Evolutionary conservation across 1,140 invertebrate species (phyloP).

Genomic region (Dreissena polymorpha): DNA sequence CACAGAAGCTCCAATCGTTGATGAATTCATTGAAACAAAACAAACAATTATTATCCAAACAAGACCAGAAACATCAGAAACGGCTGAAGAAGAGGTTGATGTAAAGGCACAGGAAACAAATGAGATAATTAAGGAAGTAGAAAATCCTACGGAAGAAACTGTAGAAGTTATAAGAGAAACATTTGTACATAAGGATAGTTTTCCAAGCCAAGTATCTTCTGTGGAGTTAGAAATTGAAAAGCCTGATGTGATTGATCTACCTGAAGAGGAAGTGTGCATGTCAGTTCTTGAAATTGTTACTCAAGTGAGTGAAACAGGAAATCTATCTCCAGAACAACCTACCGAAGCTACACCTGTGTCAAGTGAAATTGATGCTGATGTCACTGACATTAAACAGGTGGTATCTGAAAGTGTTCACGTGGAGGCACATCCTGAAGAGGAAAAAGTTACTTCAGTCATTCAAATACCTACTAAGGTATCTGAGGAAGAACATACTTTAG

Average conservation of each 20-base stretch:
- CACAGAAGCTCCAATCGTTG: too few species aligned
- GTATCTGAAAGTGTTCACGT: slow-evolving; percentile 26
- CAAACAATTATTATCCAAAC: too few species aligned
- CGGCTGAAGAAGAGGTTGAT: too few species aligned
- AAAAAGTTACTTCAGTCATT: slow-evolving; percentile 1
- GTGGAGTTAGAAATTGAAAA: slow-evolving; percentile 3
- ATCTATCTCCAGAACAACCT: slow-evolving; percentile 33
- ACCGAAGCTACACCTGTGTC: neutral
- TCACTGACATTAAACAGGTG: slow-evolving; percentile 23
- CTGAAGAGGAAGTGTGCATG: slow-evolving; percentile 23
- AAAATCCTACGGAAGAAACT: slow-evolving; percentile 45
- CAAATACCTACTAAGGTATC: slow-evolving; percentile 8
- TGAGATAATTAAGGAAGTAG: too few species aligned
- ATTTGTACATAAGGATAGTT: slow-evolving; percentile 36
- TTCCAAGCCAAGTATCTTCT: neutral
- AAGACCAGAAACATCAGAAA: too few species aligned
- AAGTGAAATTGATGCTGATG: slow-evolving; percentile 30
- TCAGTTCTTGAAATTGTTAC: slow-evolving; percentile 36
- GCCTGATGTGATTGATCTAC: neutral
- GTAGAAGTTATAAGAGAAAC: slow-evolving; percentile 55
- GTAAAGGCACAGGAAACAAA: too few species aligned
- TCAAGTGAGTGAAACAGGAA: slow-evolving; percentile 47
- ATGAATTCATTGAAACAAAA: too few species aligned
- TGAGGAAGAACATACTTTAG: slow-evolving; percentile 31
- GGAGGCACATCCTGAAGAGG: slow-evolving; percentile 6